These are phyloP conservation scores for Ichneumoninae sp. DNA, from an alignment of 2,888 invertebrate species.

Conservation along the genomic window DNA sequence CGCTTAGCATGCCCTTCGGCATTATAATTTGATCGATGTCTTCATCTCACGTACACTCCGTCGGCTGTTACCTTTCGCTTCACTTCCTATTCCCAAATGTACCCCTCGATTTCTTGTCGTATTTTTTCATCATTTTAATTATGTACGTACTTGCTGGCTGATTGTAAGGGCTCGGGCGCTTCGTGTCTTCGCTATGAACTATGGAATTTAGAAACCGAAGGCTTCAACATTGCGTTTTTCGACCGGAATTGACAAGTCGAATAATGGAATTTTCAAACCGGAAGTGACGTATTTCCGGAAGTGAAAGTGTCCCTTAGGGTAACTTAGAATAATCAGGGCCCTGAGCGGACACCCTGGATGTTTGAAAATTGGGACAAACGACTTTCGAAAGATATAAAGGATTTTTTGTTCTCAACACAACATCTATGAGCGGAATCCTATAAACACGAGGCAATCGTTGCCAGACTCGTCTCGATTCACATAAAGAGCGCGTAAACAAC, in stretches of 20 bases:
- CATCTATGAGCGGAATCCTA: neutral
- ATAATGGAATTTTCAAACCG: no score
- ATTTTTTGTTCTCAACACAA: neutral
- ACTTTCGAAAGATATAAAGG: no score
- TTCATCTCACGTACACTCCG: conserved; percentile 35
- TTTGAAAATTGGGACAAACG: no score
- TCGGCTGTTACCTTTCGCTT: neutral
- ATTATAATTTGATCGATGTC: conserved; percentile 49
- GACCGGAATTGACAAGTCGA: no score
- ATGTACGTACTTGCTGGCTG: neutral
- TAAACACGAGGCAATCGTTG: conserved; percentile 9
- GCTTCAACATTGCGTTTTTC: no score
- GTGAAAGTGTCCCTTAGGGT: no score
- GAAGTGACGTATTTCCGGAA: no score
- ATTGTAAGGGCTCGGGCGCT: no score
- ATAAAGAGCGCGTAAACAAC: neutral
- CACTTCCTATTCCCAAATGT: neutral
- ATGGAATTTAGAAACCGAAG: no score
- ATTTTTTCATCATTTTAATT: neutral
- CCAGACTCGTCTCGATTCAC: neutral
- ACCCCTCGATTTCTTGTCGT: neutral
- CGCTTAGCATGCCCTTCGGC: conserved; percentile 4
- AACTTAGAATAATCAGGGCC: no score
- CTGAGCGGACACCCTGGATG: no score
- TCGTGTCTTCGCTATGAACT: no score